Evolutionary conservation across 2,797 vertebrate genomes (phyloP), one percentile per base, ranked within the genome.

Genomic region (Catostomus latipinnis): DNA sequence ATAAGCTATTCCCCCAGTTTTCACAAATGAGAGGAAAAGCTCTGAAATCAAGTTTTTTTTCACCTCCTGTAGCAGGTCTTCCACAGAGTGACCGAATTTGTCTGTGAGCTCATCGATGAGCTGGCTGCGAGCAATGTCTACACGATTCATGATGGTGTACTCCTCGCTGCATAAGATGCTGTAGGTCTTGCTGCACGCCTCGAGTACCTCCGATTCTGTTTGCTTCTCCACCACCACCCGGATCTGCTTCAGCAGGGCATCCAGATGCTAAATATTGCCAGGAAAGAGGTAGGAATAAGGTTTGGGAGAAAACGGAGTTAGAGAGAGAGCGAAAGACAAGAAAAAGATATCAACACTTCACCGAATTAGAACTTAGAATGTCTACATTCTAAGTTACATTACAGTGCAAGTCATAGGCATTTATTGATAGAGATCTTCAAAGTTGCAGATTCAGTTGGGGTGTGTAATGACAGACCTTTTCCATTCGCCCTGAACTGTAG

Each of bases 141-240:
- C 97, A 71, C 98, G 95, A 90, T 99, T 99, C 95, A 98, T 98
- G 91, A 99, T 99, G 78, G 98, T 98, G 89, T 99, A 98, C 73
- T 99, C 98, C 83, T 99, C 98, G 11, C 97, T 98, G 91, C 98
- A 99, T 77, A 99, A 94, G 86, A 99, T 98, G 92, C 97, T 99
- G 91, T 99, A 99, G 11, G 98, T 99, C 92, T 98, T 98, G 87
- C 98, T 99, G 94, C 98, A 99, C 54, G 98, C 97, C 92, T 99
- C 98, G 1, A 99, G 92, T 80, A 99, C 98, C 81, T 99, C 98
- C 0, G 92, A 93, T 86, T 99, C 98, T 5, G 97, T 96, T 10
- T 99, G 98, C 88, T 99, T 99, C 88, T 99, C 98, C 93, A 99
- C 98, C 88, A 99, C 98, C 88, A 98, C 95, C 69, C 96, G 95